A percentile compares a stretch with the other conserved stretches of the same genome.
phyloP scores from a whole-genome alignment of 2,113 vertebrate genomes.

The Coptodon rendalli region DNA sequence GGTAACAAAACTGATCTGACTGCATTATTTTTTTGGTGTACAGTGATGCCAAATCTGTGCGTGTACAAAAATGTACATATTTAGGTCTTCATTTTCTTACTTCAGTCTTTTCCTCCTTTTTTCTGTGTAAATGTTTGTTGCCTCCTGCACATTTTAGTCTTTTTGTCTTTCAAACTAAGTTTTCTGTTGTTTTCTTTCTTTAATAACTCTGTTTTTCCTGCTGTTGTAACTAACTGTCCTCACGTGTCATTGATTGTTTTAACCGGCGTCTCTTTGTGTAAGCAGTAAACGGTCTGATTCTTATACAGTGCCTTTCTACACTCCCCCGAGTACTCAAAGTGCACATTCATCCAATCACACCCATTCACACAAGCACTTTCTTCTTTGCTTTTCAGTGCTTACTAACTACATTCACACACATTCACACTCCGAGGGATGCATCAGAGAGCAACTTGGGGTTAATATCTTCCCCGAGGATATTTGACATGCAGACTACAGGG shows the following conservation, averaged over 20 bases:
- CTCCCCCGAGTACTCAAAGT: not conserved
- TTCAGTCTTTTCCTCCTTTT: not conserved
- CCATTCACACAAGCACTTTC: not conserved
- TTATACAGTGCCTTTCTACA: not conserved
- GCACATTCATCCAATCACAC: not conserved
- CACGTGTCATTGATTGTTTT: not conserved
- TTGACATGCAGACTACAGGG: not conserved
- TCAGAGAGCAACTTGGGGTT: rapidly evolving
- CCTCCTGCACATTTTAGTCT: rapidly evolving
- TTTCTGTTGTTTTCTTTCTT: not conserved
- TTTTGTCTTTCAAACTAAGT: rapidly evolving
- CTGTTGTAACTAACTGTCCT: not conserved
- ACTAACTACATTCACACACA: rapidly evolving
- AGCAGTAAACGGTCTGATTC: rapidly evolving
- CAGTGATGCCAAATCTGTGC: not conserved
- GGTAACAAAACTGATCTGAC: not conserved
- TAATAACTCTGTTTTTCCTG: not conserved
- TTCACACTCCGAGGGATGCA: rapidly evolving
- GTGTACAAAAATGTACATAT: rapidly evolving
- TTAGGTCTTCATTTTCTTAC: not conserved
- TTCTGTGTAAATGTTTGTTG: not conserved
- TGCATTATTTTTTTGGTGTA: rapidly evolving
- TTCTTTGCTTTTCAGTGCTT: not conserved
- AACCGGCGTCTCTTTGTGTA: not conserved
- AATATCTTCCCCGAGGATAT: rapidly evolving